A percentile compares a stretch with the other conserved stretches of the same genome.
Evolutionary conservation across 2,888 invertebrate genomes (phyloP).

Genomic region (Drosophila falleni): DNA sequence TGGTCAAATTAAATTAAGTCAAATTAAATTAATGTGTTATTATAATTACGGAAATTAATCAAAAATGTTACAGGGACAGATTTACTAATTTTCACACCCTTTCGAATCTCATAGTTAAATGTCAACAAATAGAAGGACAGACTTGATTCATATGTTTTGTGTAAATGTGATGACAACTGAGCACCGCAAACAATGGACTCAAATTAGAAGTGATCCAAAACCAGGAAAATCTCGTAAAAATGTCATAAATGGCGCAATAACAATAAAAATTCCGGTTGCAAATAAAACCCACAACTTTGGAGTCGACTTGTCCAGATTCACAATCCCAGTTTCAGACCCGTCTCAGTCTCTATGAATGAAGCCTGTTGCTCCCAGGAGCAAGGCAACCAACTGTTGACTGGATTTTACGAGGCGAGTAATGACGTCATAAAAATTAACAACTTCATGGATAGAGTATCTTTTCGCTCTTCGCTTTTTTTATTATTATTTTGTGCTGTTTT

Average conservation of each 20-base stretch:
- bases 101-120: constrained; percentile 16
- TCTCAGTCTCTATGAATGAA: constrained; percentile 30
- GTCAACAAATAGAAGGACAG: constrained; percentile 32
- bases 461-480: constrained; percentile 20
- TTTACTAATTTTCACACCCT: constrained; percentile 15
- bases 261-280: constrained; percentile 81
- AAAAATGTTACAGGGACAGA: neutral
- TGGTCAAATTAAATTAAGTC: too few species aligned
- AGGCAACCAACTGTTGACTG: constrained; percentile 83
- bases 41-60: too few species aligned
- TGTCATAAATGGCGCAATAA: constrained; percentile 77
- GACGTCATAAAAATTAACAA: constrained; percentile 85
- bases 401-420: constrained; percentile 84
- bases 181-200: constrained; percentile 52
- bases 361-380: constrained; percentile 68
- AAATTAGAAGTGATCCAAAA: constrained; percentile 59
- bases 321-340: constrained; percentile 29
- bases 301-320: constrained; percentile 58
- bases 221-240: constrained; percentile 68
- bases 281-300: constrained; percentile 72
- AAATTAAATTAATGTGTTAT: too few species aligned
- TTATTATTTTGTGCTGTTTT: constrained; percentile 35
- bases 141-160: constrained; percentile 29
- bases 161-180: constrained; percentile 26
- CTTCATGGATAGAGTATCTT: constrained; percentile 61